Conservation (phyloP, 1,140 invertebrate genomes). For the Cardiocondyla obscurior region DNA sequence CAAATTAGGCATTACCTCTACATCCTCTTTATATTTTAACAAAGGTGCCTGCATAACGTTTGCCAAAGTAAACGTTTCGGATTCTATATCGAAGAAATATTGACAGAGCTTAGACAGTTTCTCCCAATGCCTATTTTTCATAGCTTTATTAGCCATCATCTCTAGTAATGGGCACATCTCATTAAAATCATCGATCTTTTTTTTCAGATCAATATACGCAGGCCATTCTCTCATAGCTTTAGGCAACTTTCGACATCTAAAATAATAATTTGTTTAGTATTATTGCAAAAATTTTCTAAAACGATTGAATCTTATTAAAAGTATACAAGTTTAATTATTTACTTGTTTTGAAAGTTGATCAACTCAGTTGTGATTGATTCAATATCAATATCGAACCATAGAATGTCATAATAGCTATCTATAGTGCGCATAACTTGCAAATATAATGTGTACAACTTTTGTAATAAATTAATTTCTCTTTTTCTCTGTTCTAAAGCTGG, state of each 20-base stretch:
- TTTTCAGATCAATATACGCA: constrained; percentile 93
- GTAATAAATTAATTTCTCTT: constrained; percentile 92
- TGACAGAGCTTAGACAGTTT: constrained; percentile 89
- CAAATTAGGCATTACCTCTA: constrained; percentile 86
- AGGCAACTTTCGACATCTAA: constrained; percentile 90
- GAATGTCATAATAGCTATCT: constrained; percentile 92
- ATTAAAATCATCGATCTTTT: constrained; percentile 95
- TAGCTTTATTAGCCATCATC: constrained; percentile 94
- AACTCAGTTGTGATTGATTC: constrained; percentile 92
- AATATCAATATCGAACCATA: constrained; percentile 93
- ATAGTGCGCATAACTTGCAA: constrained; percentile 92
- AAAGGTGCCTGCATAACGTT: constrained; percentile 94
- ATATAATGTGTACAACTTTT: constrained; percentile 93
- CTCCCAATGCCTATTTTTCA: constrained; percentile 95
- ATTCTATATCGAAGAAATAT: constrained; percentile 91
- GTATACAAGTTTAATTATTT: constrained; percentile 26
- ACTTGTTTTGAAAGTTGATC: constrained; percentile 92
- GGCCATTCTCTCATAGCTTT: constrained; percentile 94
- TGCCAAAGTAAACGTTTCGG: constrained; percentile 90
- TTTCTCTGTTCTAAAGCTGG: constrained; percentile 90
- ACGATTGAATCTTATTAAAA: not conserved
- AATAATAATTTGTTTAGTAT: constrained; percentile 18
- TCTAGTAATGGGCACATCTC: constrained; percentile 94
- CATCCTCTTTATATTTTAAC: constrained; percentile 93
- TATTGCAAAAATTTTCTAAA: not conserved